A percentile compares a stretch with the other conserved stretches of the same genome.
These are phyloP conservation scores for Rotaria macrura DNA, from an alignment of 2,888 invertebrate species.

Conservation along the genomic window DNA sequence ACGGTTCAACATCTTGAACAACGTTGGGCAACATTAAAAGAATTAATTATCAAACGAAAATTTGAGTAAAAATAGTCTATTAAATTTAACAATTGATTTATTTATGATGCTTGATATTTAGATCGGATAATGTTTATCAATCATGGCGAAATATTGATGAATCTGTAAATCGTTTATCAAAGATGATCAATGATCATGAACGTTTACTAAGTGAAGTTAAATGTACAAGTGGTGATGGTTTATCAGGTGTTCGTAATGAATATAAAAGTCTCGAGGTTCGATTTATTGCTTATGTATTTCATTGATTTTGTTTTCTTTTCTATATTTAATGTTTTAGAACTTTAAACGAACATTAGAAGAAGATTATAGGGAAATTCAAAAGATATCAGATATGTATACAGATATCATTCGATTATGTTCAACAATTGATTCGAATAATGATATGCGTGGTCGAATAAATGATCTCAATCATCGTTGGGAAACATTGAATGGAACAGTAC, in stretches of 20 bases:
- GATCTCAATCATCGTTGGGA: background rate
- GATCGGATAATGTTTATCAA: background rate
- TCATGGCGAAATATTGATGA: background rate
- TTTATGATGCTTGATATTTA: no score
- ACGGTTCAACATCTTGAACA: background rate
- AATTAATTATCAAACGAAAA: background rate
- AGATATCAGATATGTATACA: background rate
- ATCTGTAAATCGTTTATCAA: background rate
- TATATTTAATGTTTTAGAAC: background rate
- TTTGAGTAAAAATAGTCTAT: no score
- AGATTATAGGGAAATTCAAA: constrained; percentile 7
- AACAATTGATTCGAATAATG: background rate
- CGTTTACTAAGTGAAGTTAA: background rate
- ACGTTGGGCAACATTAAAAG: background rate
- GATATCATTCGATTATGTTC: background rate
- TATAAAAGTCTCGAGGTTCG: background rate
- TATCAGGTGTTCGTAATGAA: background rate
- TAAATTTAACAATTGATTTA: no score
- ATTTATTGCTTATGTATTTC: background rate
- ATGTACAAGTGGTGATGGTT: background rate
- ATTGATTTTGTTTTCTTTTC: no score
- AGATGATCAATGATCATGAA: constrained; percentile 17
- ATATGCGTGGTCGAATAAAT: background rate
- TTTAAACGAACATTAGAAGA: background rate
- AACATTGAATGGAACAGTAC: background rate